Conservation (phyloP, 2,113 vertebrate species). For the Tetrax tetrax region DNA sequence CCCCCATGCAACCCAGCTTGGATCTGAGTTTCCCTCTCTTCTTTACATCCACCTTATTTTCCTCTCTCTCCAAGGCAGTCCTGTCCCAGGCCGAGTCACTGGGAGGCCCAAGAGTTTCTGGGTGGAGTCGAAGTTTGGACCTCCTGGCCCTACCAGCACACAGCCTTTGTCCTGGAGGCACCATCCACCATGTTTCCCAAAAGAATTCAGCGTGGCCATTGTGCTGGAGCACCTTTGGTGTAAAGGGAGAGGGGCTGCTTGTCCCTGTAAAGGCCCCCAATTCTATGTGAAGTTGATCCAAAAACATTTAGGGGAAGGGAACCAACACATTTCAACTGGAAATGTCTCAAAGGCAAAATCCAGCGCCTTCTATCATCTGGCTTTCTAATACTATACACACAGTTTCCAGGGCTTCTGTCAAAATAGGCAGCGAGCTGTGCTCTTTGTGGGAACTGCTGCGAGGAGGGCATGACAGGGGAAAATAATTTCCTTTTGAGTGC, state of each 20-base stretch:
- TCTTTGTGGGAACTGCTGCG: background rate
- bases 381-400: background rate
- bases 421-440: background rate
- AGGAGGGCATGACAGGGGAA: background rate
- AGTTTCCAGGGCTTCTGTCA: slow-evolving; percentile 43
- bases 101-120: background rate
- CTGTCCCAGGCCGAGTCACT: background rate
- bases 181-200: background rate
- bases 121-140: background rate
- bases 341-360: slow-evolving; percentile 39
- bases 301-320: background rate
- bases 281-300: background rate
- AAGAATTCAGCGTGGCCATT: fast-evolving
- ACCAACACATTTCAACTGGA: slow-evolving; percentile 24
- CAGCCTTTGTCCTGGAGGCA: background rate
- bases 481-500: background rate
- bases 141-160: background rate
- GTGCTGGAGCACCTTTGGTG: background rate
- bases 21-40: background rate
- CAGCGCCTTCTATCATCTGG: slow-evolving; percentile 11
- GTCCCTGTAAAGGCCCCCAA: background rate
- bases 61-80: background rate
- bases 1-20: slow-evolving; percentile 24
- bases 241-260: background rate
- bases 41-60: slow-evolving; percentile 1